A percentile compares a stretch with the other conserved stretches of the same genome.
Conservation (phyloP, 1,140 invertebrate genomes). For the Planococcus citri region DNA sequence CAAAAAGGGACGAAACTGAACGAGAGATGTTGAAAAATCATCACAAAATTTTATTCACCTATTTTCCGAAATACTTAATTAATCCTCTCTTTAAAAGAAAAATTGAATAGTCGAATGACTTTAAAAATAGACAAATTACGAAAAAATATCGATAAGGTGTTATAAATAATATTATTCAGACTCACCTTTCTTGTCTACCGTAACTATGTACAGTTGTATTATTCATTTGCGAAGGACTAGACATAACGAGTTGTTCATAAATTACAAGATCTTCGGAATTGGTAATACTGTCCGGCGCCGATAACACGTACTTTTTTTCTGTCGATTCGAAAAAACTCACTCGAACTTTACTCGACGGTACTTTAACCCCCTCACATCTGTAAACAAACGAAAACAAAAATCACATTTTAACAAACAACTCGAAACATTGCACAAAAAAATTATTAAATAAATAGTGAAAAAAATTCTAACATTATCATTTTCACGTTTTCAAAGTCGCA, state of each 20-base stretch:
- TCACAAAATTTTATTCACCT: too few relatives aligned
- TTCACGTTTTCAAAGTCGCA: background rate
- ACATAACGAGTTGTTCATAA: slow-evolving; percentile 12
- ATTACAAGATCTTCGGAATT: slow-evolving; percentile 1
- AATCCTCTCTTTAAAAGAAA: too few relatives aligned
- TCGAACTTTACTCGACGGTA: slow-evolving; percentile 12
- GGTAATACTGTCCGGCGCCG: background rate
- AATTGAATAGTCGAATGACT: too few relatives aligned
- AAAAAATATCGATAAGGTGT: background rate
- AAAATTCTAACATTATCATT: background rate
- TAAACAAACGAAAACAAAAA: background rate
- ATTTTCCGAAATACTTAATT: too few relatives aligned
- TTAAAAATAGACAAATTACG: background rate
- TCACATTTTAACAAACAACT: background rate
- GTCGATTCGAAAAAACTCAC: slow-evolving; percentile 10
- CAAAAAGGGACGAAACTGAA: too few relatives aligned
- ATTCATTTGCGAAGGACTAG: slow-evolving; percentile 9
- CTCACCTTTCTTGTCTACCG: slow-evolving; percentile 11
- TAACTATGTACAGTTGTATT: background rate
- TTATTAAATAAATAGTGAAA: too few relatives aligned
- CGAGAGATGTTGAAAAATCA: too few relatives aligned
- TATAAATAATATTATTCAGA: background rate
- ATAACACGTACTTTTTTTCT: background rate
- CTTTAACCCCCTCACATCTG: slow-evolving; percentile 9
- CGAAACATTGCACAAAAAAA: too few relatives aligned